phyloP scores from a whole-genome alignment of 2,888 invertebrate genomes.

The Aphelenchoides bicaudatus region DNA sequence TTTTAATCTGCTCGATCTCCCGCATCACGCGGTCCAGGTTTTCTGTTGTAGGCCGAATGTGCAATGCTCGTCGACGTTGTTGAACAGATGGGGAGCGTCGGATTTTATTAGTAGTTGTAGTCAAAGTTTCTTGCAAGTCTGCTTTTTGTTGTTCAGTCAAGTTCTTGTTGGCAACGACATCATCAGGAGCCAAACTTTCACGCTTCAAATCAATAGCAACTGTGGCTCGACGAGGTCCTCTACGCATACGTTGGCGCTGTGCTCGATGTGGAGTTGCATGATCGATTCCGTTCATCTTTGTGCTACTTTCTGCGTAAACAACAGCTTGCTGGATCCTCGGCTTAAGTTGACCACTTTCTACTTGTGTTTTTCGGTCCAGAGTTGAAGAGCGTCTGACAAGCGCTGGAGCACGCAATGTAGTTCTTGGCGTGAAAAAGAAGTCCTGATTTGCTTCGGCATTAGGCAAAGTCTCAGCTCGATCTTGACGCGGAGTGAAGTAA shows the following conservation, averaged over 20 bases:
- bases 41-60: slow-evolving; percentile 19
- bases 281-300: background rate
- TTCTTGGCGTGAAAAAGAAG: slow-evolving; percentile 12
- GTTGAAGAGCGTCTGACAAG: background rate
- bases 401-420: background rate
- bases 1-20: slow-evolving; percentile 25
- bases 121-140: background rate
- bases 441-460: background rate
- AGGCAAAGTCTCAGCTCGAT: slow-evolving; percentile 10
- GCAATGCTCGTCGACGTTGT: slow-evolving; percentile 12
- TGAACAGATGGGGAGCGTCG: slow-evolving; percentile 3
- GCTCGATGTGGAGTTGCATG: background rate
- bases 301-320: no score
- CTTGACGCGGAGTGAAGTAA: slow-evolving; percentile 13
- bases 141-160: background rate
- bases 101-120: slow-evolving; percentile 17
- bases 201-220: slow-evolving; percentile 16
- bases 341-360: background rate
- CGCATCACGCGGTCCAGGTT: slow-evolving; percentile 29
- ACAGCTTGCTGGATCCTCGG: slow-evolving; percentile 3
- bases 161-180: background rate
- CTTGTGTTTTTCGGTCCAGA: background rate
- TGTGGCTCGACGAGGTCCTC: slow-evolving; percentile 19
- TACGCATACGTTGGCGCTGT: background rate
- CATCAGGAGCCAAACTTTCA: slow-evolving; percentile 15